These are phyloP conservation scores for Perizoma flavofasciatum DNA, from an alignment of 2,888 invertebrate genomes.

Conservation along the genomic window DNA sequence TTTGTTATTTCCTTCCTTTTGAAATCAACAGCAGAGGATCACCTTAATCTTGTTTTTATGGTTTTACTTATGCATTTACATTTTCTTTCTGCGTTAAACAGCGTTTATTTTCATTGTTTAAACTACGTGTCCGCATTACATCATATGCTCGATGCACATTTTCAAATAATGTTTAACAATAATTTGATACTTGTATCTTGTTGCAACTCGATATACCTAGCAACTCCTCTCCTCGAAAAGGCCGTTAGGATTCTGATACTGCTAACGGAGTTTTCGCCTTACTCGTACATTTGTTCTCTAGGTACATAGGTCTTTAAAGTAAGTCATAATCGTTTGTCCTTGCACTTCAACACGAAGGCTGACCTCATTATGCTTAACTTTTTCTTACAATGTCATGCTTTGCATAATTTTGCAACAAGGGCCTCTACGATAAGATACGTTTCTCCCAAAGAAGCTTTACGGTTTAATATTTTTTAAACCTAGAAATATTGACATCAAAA, in stretches of 20 bases:
- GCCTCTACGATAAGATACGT: too few species aligned
- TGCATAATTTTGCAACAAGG: background rate
- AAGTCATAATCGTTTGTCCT: conserved; percentile 4
- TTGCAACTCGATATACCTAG: conserved; percentile 7
- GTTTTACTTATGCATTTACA: background rate
- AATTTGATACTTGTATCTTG: conserved; percentile 7
- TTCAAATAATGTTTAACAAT: conserved; percentile 7
- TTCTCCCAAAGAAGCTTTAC: too few species aligned
- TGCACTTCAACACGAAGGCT: conserved; percentile 13
- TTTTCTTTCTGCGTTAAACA: background rate
- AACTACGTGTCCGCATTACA: background rate
- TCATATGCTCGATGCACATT: background rate
- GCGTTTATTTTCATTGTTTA: background rate
- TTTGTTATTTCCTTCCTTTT: background rate
- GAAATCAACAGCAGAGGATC: too few species aligned
- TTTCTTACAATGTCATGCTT: background rate
- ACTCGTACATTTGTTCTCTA: conserved; percentile 1
- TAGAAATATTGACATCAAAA: too few species aligned
- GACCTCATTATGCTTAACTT: conserved; percentile 3
- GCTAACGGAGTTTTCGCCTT: background rate
- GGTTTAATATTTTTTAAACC: too few species aligned
- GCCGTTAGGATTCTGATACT: conserved; percentile 1
- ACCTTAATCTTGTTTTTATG: background rate
- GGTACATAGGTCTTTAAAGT: background rate
- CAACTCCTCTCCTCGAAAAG: conserved; percentile 7